Evolutionary conservation across 1,140 invertebrate species (phyloP).

Genomic region (Aphelinus certus): DNA sequence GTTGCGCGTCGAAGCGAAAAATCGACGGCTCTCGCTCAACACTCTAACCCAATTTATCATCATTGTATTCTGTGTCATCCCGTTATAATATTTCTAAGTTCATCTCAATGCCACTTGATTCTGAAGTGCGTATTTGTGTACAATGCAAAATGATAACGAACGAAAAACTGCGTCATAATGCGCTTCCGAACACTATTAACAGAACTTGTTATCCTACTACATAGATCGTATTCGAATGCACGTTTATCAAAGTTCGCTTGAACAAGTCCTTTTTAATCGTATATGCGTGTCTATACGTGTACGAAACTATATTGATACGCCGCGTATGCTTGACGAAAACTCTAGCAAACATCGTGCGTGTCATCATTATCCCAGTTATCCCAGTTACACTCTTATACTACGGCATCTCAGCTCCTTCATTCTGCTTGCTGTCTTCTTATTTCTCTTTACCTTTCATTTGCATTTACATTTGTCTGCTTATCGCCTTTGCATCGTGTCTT

Average conservation of each 20-base stretch:
- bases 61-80: background rate
- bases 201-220: background rate
- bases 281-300: slow-evolving; percentile 7
- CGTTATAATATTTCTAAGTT: background rate
- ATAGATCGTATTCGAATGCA: background rate
- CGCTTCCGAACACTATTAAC: no score
- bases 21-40: background rate
- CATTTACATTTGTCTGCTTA: background rate
- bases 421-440: background rate
- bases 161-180: background rate
- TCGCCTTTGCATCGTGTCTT: background rate
- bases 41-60: background rate
- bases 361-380: background rate
- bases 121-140: background rate
- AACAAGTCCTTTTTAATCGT: background rate
- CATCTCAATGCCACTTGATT: slow-evolving; percentile 17
- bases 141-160: background rate
- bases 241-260: background rate
- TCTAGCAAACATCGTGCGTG: background rate
- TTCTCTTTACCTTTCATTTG: background rate
- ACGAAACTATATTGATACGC: slow-evolving; percentile 1
- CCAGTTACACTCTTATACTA: background rate
- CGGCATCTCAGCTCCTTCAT: background rate
- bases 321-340: background rate
- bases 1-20: slow-evolving; percentile 1